A percentile compares a stretch with the other conserved stretches of the same genome.
Evolutionary conservation across 1,140 invertebrate genomes (phyloP).

Genomic region (Gonatopus flavifemur): DNA sequence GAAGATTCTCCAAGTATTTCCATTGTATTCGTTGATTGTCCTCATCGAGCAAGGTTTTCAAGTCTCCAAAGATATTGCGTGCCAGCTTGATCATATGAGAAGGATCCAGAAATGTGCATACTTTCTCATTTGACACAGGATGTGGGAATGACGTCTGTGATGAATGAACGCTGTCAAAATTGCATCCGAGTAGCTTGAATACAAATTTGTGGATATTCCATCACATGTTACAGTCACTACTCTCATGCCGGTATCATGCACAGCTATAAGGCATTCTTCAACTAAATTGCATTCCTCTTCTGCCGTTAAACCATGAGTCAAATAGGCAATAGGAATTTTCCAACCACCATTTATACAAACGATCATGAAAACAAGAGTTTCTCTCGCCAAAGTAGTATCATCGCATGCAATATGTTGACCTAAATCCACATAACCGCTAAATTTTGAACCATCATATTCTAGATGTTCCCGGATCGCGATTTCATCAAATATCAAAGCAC

Average conservation of each 20-base stretch:
- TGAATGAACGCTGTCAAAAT: not conserved
- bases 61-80: too few relatives aligned
- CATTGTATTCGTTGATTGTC: slow-evolving; percentile 31
- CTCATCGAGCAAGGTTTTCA: too few relatives aligned
- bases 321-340: slow-evolving; percentile 46
- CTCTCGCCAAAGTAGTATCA: slow-evolving; percentile 24
- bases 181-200: slow-evolving; percentile 7
- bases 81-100: slow-evolving; percentile 30
- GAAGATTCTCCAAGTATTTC: slow-evolving; percentile 30
- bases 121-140: slow-evolving; percentile 17
- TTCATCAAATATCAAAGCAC: slow-evolving; percentile 33
- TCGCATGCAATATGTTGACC: slow-evolving; percentile 19
- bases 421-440: slow-evolving; percentile 22
- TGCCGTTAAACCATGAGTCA: slow-evolving; percentile 26
- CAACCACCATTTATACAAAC: slow-evolving; percentile 35
- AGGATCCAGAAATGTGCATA: slow-evolving; percentile 21
- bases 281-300: slow-evolving; percentile 31
- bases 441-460: slow-evolving; percentile 26
- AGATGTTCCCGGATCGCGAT: slow-evolving; percentile 34
- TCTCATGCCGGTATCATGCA: slow-evolving; percentile 24
- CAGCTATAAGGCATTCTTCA: slow-evolving; percentile 21
- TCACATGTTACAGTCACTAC: slow-evolving; percentile 20
- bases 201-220: slow-evolving; percentile 10
- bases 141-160: slow-evolving; percentile 15
- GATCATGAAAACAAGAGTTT: slow-evolving; percentile 39